Conservation (phyloP, 2,113 vertebrate species). For the Origma solitaria region DNA sequence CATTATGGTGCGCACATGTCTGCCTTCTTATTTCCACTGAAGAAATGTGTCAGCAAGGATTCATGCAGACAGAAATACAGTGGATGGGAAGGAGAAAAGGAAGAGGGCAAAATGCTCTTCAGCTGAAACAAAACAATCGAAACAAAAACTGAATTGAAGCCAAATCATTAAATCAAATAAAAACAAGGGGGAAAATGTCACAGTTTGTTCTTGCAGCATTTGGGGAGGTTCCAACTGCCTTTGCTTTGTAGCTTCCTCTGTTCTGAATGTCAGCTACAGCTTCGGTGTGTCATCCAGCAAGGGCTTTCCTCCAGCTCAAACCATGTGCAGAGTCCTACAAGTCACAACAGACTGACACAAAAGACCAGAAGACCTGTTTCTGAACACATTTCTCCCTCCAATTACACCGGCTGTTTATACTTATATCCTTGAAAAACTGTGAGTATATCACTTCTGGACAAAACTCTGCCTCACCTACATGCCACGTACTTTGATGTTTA, state of each 20-base stretch:
- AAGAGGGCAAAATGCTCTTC: neutral
- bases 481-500: neutral
- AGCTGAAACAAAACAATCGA: neutral
- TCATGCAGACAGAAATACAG: neutral
- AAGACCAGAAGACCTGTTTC: neutral
- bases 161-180: slow-evolving; percentile 38
- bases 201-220: slow-evolving; percentile 8
- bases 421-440: neutral
- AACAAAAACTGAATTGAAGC: slow-evolving; percentile 22
- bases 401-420: neutral
- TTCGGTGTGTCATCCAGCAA: neutral
- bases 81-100: neutral
- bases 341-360: neutral
- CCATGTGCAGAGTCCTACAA: neutral
- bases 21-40: neutral
- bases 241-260: neutral
- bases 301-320: neutral
- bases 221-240: neutral
- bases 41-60: neutral
- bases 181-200: neutral
- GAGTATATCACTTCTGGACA: neutral
- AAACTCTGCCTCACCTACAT: neutral
- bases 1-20: neutral
- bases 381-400: neutral
- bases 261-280: neutral